Evolutionary conservation across 2,113 vertebrate species (phyloP).

Genomic region (Callocephalon fimbriatum): DNA sequence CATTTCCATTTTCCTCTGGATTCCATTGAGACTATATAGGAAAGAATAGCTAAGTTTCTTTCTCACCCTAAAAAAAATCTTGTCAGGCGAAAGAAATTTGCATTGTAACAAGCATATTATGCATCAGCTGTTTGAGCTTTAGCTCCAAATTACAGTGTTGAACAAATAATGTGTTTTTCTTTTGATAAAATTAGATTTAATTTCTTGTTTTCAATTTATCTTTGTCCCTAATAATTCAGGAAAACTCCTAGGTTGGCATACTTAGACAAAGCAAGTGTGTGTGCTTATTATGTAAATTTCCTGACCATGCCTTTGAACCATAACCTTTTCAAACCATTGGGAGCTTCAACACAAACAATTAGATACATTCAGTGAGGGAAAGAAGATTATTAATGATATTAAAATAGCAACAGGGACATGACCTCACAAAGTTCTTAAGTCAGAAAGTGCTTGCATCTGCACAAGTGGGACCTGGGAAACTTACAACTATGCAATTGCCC

Average conservation of each 20-base stretch:
- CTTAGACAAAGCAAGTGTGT: not conserved
- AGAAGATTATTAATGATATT: not conserved
- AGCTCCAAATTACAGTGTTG: not conserved
- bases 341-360: constrained; percentile 18
- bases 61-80: not conserved
- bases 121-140: not conserved
- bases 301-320: constrained; percentile 2
- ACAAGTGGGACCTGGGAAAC: not conserved
- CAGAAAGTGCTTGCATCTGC: not conserved
- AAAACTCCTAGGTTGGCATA: not conserved
- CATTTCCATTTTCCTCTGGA: constrained; percentile 55
- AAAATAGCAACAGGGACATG: not conserved
- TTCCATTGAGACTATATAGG: not conserved
- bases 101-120: not conserved
- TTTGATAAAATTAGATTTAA: not conserved
- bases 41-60: not conserved
- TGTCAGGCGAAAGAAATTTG: constrained; percentile 11
- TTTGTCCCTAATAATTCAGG: not conserved
- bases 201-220: not conserved
- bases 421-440: not conserved
- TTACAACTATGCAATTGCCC: not conserved
- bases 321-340: constrained; percentile 30
- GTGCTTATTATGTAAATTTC: not conserved
- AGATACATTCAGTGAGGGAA: not conserved
- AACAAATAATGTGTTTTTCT: not conserved